Evolutionary conservation across 2,797 vertebrate species (phyloP).

Genomic region (Syngnathus acus): DNA sequence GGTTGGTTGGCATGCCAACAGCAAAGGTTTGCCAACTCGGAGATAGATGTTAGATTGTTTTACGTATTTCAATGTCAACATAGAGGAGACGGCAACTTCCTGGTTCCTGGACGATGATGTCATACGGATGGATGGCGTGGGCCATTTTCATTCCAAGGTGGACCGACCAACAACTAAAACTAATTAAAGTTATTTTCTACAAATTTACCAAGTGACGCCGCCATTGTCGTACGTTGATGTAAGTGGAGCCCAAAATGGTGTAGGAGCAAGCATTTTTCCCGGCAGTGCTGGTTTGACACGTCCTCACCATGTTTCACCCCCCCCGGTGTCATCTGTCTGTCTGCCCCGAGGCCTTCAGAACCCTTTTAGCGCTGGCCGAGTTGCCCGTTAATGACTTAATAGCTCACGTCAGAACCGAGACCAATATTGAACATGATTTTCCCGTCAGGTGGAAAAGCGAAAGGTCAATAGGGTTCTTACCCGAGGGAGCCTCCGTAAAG

Average conservation of each 20-base stretch:
- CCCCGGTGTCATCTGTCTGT: background rate
- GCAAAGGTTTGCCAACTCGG: background rate
- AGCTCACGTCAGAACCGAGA: too few species aligned
- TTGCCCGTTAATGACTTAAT: background rate
- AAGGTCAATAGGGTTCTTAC: constrained; percentile 64
- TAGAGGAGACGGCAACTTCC: background rate
- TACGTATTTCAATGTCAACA: background rate
- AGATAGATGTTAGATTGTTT: background rate
- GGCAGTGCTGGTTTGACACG: background rate
- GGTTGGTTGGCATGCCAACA: background rate
- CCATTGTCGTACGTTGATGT: background rate
- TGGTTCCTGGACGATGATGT: background rate
- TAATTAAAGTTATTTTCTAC: too few species aligned
- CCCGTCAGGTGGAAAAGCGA: background rate
- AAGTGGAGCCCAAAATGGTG: background rate
- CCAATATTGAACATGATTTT: constrained; percentile 22
- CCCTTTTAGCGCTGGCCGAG: background rate
- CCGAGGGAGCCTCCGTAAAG: constrained; percentile 76
- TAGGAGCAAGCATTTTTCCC: background rate
- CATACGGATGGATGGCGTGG: background rate
- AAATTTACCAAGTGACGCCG: background rate
- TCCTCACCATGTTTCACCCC: constrained; percentile 10
- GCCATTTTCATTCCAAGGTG: too few species aligned
- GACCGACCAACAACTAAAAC: too few species aligned
- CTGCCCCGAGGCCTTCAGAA: background rate